These are phyloP conservation scores for Drosophila lacertosa DNA, from an alignment of 1,140 invertebrate species.

Conservation along the genomic window DNA sequence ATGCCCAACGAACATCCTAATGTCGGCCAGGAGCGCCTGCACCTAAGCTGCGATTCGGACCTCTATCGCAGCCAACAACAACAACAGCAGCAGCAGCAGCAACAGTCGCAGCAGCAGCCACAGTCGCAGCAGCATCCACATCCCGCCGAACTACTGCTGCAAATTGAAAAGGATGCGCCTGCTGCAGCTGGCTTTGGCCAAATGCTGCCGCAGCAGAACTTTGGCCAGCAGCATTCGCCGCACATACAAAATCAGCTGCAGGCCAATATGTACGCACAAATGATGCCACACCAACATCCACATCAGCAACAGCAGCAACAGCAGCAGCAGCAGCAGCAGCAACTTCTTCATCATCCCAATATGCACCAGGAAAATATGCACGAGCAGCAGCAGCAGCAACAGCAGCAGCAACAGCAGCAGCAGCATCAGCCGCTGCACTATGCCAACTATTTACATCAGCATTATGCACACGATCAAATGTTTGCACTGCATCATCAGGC, in stretches of 20 bases:
- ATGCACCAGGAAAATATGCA: constrained; percentile 59
- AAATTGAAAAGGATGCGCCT: constrained; percentile 57
- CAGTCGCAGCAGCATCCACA: not conserved
- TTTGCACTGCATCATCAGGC: constrained; percentile 52
- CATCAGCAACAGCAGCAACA: constrained; percentile 56
- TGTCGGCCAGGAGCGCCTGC: constrained; percentile 22
- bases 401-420: constrained; percentile 53
- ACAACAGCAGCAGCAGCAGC: constrained; percentile 20
- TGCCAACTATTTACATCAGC: constrained; percentile 48
- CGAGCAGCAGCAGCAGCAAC: constrained; percentile 48
- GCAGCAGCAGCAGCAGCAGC: constrained; percentile 43
- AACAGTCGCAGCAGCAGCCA: constrained; percentile 17
- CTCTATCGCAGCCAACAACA: constrained; percentile 40
- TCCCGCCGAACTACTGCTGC: constrained; percentile 52
- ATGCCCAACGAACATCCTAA: constrained; percentile 2
- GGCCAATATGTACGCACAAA: constrained; percentile 52
- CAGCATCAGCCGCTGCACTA: constrained; percentile 49
- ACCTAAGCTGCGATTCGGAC: constrained; percentile 22
- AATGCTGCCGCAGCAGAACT: constrained; percentile 46
- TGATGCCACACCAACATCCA: constrained; percentile 62
- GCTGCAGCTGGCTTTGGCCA: constrained; percentile 32
- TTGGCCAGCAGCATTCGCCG: constrained; percentile 52
- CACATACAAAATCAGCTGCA: constrained; percentile 58
- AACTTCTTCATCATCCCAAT: constrained; percentile 60
- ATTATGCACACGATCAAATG: constrained; percentile 56